These are phyloP conservation scores for Bombus waltoni DNA, from an alignment of 1,140 invertebrate species.

Conservation along the genomic window DNA sequence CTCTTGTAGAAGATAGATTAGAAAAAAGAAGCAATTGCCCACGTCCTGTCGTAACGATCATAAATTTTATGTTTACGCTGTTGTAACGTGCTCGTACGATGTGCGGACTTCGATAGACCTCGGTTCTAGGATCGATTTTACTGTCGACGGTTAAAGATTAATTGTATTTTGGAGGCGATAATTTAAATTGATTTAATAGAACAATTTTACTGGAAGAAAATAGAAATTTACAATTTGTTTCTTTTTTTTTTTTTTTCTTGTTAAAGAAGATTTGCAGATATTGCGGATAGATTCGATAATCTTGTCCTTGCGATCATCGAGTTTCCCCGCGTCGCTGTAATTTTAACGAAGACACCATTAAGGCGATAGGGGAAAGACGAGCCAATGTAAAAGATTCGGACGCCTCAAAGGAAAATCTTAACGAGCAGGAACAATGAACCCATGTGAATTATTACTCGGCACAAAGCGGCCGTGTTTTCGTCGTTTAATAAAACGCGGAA, in stretches of 20 bases:
- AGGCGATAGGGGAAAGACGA: constrained; percentile 4
- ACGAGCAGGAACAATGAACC: constrained; percentile 52
- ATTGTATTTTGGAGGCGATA: background rate
- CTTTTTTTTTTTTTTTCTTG: background rate
- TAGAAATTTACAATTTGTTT: background rate
- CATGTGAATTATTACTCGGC: constrained; percentile 50
- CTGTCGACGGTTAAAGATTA: too few species aligned
- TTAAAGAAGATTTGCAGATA: too few species aligned
- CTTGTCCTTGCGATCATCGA: background rate
- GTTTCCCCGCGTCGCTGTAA: constrained; percentile 4
- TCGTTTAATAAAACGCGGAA: constrained; percentile 51
- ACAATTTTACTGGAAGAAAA: background rate
- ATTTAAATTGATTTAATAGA: background rate
- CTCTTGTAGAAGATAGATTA: too few species aligned
- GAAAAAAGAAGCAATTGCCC: too few species aligned
- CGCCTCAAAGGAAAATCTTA: constrained; percentile 54
- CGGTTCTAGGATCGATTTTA: too few species aligned
- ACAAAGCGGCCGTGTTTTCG: constrained; percentile 47
- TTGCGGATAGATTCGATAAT: background rate
- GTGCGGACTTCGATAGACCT: too few species aligned
- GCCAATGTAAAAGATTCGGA: constrained; percentile 50
- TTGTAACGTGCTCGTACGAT: too few species aligned
- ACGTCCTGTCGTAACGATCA: too few species aligned
- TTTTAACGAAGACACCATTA: constrained; percentile 47
- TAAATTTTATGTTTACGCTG: too few species aligned